A percentile compares a stretch with the other conserved stretches of the same genome.
Evolutionary conservation across 2,113 vertebrate species (phyloP).

Genomic region (Amphiprion percula): DNA sequence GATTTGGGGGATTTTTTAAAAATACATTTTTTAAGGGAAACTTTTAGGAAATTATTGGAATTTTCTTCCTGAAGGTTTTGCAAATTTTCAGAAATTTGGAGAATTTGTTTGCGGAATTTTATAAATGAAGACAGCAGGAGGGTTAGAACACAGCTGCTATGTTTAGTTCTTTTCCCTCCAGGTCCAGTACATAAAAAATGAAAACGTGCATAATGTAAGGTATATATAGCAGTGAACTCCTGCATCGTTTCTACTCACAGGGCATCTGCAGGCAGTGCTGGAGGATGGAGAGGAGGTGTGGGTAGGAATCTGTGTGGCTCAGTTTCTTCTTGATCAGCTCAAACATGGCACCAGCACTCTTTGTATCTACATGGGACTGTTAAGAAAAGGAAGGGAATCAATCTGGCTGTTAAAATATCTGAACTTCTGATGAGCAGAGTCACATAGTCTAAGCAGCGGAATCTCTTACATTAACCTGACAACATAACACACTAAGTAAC

Average conservation of each 20-base stretch:
- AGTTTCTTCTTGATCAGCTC: constrained; percentile 95
- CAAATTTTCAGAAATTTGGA: too few species aligned
- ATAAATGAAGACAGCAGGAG: too few species aligned
- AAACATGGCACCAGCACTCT: constrained; percentile 97
- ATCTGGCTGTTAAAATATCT: neutral
- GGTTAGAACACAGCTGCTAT: neutral
- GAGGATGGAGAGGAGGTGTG: constrained; percentile 95
- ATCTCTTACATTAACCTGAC: neutral
- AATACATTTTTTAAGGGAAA: too few species aligned
- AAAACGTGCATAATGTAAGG: neutral
- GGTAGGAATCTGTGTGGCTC: constrained; percentile 95
- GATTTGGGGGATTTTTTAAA: too few species aligned
- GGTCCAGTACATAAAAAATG: neutral
- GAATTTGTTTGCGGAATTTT: too few species aligned
- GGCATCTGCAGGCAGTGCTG: constrained; percentile 98
- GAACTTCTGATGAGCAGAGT: too few species aligned
- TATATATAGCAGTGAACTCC: too few species aligned
- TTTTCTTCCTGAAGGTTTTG: too few species aligned
- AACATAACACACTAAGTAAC: neutral
- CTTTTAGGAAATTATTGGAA: too few species aligned
- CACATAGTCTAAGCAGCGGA: neutral
- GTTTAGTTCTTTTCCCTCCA: too few species aligned
- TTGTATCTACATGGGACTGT: constrained; percentile 95
- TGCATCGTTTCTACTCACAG: constrained; percentile 85
- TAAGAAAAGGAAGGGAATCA: neutral